phyloP scores from a whole-genome alignment of 2,888 invertebrate species.

The Luperina testacea region DNA sequence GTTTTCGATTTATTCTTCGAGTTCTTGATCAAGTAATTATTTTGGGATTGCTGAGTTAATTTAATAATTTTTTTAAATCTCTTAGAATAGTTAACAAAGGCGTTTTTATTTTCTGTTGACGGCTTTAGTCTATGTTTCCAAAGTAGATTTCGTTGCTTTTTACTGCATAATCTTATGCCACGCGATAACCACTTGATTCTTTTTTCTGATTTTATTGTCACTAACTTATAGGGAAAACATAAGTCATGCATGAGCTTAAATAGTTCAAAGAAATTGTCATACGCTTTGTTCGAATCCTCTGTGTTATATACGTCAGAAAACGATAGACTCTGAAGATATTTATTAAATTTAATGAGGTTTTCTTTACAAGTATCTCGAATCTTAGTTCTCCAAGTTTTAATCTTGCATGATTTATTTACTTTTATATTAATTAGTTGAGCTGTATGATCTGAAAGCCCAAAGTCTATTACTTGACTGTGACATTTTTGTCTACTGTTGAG shows the following conservation, averaged over 20 bases:
- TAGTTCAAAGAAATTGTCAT: conserved; percentile 14
- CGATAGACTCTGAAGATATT: not conserved
- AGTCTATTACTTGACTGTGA: too few species aligned
- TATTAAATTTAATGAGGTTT: conserved; percentile 16
- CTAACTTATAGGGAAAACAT: conserved; percentile 17
- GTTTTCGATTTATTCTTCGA: not conserved
- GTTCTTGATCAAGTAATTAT: not conserved
- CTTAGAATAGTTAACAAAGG: not conserved
- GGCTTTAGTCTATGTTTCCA: conserved; percentile 12
- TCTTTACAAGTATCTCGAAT: too few species aligned
- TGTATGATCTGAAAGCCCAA: too few species aligned
- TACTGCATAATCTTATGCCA: conserved; percentile 17
- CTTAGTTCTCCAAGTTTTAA: too few species aligned
- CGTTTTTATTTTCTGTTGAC: conserved; percentile 6
- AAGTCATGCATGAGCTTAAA: conserved; percentile 13
- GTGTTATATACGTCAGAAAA: conserved; percentile 20
- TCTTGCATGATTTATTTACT: too few species aligned
- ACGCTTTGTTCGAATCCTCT: conserved; percentile 11
- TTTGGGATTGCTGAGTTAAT: not conserved
- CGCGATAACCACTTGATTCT: conserved; percentile 19
- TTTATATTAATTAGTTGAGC: too few species aligned
- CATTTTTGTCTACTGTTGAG: too few species aligned
- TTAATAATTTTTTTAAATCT: not conserved
- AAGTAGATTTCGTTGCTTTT: conserved; percentile 9
- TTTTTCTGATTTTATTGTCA: conserved; percentile 9